Conservation (phyloP, 1,140 invertebrate species). For the Acromyrmex charruanus region DNA sequence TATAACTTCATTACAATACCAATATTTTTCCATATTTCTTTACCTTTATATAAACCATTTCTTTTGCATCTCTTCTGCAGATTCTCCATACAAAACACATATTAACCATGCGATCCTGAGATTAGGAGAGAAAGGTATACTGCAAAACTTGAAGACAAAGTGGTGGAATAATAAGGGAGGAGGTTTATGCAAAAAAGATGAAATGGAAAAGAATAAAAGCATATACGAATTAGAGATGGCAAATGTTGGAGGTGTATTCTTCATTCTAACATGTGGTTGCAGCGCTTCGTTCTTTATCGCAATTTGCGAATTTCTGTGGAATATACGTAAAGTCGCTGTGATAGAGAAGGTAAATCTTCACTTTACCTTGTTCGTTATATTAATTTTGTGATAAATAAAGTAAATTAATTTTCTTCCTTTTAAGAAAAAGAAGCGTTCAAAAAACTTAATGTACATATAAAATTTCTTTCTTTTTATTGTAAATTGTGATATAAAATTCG, state of each 20-base stretch:
- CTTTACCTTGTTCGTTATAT: not conserved
- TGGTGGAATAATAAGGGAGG: slow-evolving; percentile 93
- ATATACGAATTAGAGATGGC: slow-evolving; percentile 89
- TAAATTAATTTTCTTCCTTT: not conserved
- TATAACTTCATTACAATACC: not conserved
- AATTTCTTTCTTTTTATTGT: not conserved
- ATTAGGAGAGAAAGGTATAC: slow-evolving; percentile 93
- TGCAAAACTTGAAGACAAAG: slow-evolving; percentile 89
- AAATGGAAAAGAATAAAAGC: slow-evolving; percentile 44
- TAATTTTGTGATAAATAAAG: not conserved
- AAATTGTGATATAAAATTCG: not conserved
- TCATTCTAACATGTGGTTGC: slow-evolving; percentile 92
- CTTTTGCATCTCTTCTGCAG: slow-evolving; percentile 80
- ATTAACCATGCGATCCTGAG: slow-evolving; percentile 92
- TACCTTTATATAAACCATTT: not conserved
- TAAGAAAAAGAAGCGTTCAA: not conserved
- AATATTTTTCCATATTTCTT: not conserved
- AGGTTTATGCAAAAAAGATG: slow-evolving; percentile 74
- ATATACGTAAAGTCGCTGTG: slow-evolving; percentile 92
- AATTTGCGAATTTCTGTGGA: slow-evolving; percentile 93
- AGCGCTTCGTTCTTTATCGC: slow-evolving; percentile 89
- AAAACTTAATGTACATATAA: not conserved
- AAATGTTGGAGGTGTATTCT: slow-evolving; percentile 96
- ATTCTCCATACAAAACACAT: slow-evolving; percentile 91
- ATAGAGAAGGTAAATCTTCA: slow-evolving; percentile 89